A percentile compares a stretch with the other conserved stretches of the same genome.
Conservation (phyloP, 1,140 invertebrate species). For the Epicauta chinensis region DNA sequence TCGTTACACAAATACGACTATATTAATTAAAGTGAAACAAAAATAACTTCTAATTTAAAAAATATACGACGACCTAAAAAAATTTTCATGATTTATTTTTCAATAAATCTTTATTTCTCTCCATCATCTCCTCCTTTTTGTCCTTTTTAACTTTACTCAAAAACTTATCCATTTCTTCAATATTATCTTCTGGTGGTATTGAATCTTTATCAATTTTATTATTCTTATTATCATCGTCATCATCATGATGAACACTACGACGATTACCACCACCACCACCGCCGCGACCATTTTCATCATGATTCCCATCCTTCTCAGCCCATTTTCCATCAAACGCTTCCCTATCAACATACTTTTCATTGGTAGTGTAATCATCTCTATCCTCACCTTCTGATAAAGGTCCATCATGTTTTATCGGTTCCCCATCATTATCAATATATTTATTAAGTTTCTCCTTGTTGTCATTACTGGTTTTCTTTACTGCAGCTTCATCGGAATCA, state of each 20-base stretch:
- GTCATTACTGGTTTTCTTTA: conserved; percentile 51
- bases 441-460: conserved; percentile 58
- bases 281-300: conserved; percentile 43
- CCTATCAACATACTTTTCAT: conserved; percentile 45
- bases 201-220: conserved; percentile 18
- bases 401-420: conserved; percentile 52
- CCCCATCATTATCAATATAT: conserved; percentile 49
- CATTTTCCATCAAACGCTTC: conserved; percentile 56
- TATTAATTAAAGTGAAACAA: too few relatives aligned
- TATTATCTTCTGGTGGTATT: conserved; percentile 35
- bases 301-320: conserved; percentile 44
- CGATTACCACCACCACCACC: conserved; percentile 34
- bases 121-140: conserved; percentile 46
- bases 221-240: neutral
- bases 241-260: conserved; percentile 1
- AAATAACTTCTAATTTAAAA: too few relatives aligned
- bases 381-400: conserved; percentile 66
- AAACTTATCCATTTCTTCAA: conserved; percentile 49
- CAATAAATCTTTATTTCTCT: conserved; percentile 44
- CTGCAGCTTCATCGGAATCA: conserved; percentile 53
- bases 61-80: too few relatives aligned
- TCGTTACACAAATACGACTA: too few relatives aligned
- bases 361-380: conserved; percentile 50
- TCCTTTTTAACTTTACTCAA: conserved; percentile 47
- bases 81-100: conserved; percentile 36